Base-by-base conservation (phyloP, 2,888 invertebrate species). In the Xylophagus ater region DNA sequence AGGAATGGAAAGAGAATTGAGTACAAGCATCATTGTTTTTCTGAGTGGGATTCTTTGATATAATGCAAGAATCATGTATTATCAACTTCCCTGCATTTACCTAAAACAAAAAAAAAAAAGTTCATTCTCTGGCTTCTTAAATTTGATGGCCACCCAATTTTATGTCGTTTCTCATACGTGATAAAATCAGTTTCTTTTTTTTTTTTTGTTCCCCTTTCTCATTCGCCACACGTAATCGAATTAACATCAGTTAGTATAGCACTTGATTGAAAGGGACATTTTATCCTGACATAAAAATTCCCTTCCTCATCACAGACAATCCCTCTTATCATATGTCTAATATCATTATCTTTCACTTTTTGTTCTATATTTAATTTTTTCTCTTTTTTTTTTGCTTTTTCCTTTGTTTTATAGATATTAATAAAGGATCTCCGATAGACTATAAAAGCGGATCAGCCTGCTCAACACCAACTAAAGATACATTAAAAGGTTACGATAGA, bases 371-470 rank as follows among this genome's bases (percentile, higher is more conserved):
- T 19, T 24, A 34, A 34, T 35, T 25, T 25, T 25, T 9, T 25
- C 25, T 9, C 13, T 28, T 39, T 25, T 32, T 31, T 34, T 23
- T 32, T 37, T 40, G 41, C 40, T 35, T 39, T 32, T 37, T 43
- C 46, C 41, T 41, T 58, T 56, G 51, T 50, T 47, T 71, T 73
- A 34, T 74, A 88, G 87, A 86, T 74, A 82, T 86, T 51, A 82
- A 85, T 66, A 88, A 88, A 71, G 86, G 83, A 72, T 78, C 82
- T 58, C 79, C 81, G 60, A 77, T 84, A 72, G 88, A 89, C 69
- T 87, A 87, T 71, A 87, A 84, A 71, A 81, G 85, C 61, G 65
- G 62, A 44, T 86, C 86, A 46, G 82, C 86, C 60, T 86, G 86
- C 67, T 85, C 84, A 69, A 87, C 86, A 73, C 87, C 87, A 54